phyloP scores from a whole-genome alignment of 1,140 invertebrate species.

The Diprion similis region DNA sequence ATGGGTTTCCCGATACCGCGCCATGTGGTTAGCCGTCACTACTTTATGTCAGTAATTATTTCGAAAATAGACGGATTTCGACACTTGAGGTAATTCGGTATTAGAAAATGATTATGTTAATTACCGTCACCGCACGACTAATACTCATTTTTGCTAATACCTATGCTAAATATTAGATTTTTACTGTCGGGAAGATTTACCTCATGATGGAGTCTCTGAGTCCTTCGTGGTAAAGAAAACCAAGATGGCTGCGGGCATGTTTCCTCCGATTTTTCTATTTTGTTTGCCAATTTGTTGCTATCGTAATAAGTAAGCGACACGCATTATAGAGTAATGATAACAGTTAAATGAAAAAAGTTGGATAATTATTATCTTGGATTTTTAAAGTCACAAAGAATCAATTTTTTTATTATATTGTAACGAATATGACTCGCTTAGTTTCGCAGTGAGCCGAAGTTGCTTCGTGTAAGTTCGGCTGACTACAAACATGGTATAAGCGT shows the following conservation, averaged over 20 bases:
- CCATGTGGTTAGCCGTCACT: conserved; percentile 38
- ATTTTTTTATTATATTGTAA: background rate
- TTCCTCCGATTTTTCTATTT: conserved; percentile 29
- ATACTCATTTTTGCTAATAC: background rate
- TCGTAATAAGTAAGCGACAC: no score
- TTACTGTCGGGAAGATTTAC: conserved; percentile 34
- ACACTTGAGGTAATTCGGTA: background rate
- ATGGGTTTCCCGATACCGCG: conserved; percentile 1
- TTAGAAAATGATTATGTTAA: background rate
- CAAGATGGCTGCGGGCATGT: conserved; percentile 37
- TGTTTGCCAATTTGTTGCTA: background rate
- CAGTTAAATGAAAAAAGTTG: no score
- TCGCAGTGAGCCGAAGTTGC: background rate
- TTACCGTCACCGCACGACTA: background rate
- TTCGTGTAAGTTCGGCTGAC: background rate
- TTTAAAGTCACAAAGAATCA: background rate
- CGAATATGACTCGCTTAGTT: background rate
- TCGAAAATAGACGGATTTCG: conserved; percentile 3
- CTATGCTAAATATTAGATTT: conserved; percentile 23
- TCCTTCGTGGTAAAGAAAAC: conserved; percentile 37
- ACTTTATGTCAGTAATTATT: conserved; percentile 4
- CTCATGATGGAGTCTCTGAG: conserved; percentile 40
- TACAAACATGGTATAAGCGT: background rate
- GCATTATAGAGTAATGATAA: no score
- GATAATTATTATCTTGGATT: no score